Percentiles rank a stretch among this genome's conserved stretches.
Conservation (phyloP, 2,888 invertebrate genomes). For the Agrotis ipsilon region DNA sequence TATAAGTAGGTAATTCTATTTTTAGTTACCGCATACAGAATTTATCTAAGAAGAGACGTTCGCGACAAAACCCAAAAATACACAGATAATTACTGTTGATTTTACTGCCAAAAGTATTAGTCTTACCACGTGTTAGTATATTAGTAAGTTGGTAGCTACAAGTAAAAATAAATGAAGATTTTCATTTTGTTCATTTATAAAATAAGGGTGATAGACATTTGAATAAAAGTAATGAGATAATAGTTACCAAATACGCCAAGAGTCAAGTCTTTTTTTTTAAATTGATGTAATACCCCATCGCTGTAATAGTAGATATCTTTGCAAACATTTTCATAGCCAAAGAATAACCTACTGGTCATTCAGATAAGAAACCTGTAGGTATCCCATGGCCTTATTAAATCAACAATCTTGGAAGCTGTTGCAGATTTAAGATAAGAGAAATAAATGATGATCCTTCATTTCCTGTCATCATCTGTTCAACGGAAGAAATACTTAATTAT, state of each 20-base stretch:
- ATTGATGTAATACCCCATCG: too few relatives aligned
- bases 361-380: not conserved
- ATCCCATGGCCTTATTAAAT: not conserved
- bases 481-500: not conserved
- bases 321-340: too few relatives aligned
- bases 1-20: not conserved
- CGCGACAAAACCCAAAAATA: slow-evolving; percentile 22
- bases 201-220: too few relatives aligned
- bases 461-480: not conserved
- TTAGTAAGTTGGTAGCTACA: not conserved
- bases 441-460: slow-evolving; percentile 12
- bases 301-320: too few relatives aligned
- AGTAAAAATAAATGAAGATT: slow-evolving; percentile 1
- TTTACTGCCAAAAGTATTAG: slow-evolving; percentile 15
- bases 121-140: too few relatives aligned
- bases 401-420: slow-evolving; percentile 5
- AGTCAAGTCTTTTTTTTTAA: too few relatives aligned
- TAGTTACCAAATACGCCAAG: too few relatives aligned
- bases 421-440: slow-evolving; percentile 20
- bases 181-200: not conserved
- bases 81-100: not conserved
- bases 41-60: slow-evolving; percentile 11
- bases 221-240: too few relatives aligned
- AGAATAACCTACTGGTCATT: too few relatives aligned
- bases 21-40: not conserved